These are phyloP conservation scores for Capreolus pygargus DNA, from an alignment of 2,113 vertebrate genomes.

Conservation along the genomic window DNA sequence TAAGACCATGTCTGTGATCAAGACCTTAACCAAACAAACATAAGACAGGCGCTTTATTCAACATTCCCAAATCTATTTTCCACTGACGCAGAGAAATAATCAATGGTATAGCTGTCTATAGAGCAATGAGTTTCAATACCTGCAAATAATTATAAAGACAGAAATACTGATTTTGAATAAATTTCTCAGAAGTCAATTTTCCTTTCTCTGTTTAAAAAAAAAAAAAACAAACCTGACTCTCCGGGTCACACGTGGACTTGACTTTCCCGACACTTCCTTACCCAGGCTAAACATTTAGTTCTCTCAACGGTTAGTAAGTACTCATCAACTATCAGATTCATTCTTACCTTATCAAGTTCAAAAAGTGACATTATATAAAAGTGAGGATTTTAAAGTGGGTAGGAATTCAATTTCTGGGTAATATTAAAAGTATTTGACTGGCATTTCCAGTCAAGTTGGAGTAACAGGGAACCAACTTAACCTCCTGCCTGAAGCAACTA, in stretches of 20 bases:
- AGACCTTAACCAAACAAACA: background rate
- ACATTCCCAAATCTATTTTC: constrained; percentile 51
- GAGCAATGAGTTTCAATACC: constrained; percentile 66
- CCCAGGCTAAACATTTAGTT: background rate
- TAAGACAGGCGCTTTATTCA: constrained; percentile 24
- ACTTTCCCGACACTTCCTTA: background rate
- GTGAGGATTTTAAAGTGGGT: background rate
- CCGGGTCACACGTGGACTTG: background rate
- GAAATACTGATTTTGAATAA: constrained; percentile 70
- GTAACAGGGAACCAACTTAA: background rate
- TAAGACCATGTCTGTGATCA: constrained; percentile 44
- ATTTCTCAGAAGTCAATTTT: constrained; percentile 60
- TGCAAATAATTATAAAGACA: constrained; percentile 64
- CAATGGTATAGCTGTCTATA: constrained; percentile 63
- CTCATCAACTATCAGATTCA: background rate
- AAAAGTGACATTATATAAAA: background rate
- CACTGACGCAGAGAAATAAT: constrained; percentile 64
- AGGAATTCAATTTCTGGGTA: background rate
- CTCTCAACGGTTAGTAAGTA: background rate
- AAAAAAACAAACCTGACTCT: background rate
- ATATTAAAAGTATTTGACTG: constrained; percentile 13
- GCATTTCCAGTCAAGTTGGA: background rate
- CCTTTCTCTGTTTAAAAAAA: constrained; percentile 37
- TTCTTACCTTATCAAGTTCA: constrained; percentile 25
- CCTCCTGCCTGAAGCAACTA: background rate